Percentiles rank a stretch among this genome's conserved stretches.
phyloP scores from a whole-genome alignment of 1,140 invertebrate genomes.

The Coenobita brevimanus region DNA sequence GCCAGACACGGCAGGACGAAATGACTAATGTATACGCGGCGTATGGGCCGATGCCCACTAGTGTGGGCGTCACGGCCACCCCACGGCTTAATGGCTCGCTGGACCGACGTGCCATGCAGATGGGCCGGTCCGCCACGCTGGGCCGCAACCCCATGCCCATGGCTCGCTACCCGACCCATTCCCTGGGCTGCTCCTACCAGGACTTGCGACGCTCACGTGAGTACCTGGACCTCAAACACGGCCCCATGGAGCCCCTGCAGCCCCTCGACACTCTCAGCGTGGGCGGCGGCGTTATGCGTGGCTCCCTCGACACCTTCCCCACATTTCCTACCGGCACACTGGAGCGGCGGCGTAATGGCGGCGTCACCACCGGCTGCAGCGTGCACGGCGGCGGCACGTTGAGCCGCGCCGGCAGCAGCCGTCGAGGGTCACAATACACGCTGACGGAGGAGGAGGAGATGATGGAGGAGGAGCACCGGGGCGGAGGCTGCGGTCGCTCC shows the following conservation, averaged over 20 bases:
- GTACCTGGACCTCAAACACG: conserved; percentile 43
- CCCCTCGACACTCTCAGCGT: conserved; percentile 44
- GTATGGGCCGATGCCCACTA: conserved; percentile 59
- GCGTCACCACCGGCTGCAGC: conserved; percentile 51
- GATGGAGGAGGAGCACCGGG: conserved; percentile 33
- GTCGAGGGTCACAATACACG: conserved; percentile 43
- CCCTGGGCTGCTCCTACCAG: conserved; percentile 54
- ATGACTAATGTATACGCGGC: conserved; percentile 56
- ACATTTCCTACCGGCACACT: conserved; percentile 37
- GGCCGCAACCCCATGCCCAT: conserved; percentile 45
- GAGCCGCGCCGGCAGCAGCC: conserved; percentile 23
- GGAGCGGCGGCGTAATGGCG: conserved; percentile 59
- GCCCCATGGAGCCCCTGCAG: conserved; percentile 48
- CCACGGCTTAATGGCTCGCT: conserved; percentile 55
- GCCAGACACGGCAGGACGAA: conserved; percentile 35
- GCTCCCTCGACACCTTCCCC: conserved; percentile 44
- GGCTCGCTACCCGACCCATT: conserved; percentile 29
- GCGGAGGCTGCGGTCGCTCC: conserved; percentile 53
- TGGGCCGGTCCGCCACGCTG: conserved; percentile 54
- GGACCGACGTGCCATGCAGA: conserved; percentile 42
- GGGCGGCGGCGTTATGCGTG: background rate
- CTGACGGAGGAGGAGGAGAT: conserved; percentile 47
- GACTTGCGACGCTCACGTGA: conserved; percentile 56
- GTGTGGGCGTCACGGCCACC: conserved; percentile 34
- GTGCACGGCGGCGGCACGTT: conserved; percentile 47